Base-by-base conservation (phyloP, 2,797 vertebrate species). In the Nyctibius grandis region DNA sequence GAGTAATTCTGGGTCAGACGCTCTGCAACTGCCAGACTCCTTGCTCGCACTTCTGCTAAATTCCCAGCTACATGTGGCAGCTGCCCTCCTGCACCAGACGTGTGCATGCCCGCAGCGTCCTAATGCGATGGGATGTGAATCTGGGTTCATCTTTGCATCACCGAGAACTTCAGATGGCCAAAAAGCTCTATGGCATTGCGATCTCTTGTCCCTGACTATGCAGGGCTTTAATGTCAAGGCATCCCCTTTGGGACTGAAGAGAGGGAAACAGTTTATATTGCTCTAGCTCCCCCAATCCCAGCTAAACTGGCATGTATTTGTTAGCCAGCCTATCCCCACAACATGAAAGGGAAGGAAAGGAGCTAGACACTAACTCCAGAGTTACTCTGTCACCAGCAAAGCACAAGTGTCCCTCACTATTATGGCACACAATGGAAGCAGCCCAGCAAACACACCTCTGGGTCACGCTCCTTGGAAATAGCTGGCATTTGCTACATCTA, bases 61-160 rank as follows among this genome's bases (percentile, higher is more conserved):
- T 16, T 19, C 61, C 56, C 61, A 23, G 70, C 64, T 33, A 4
- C 18, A 3, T 3, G 15, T 3, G 12, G 56, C 56, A 77, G 36
- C 45, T 44, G 69, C 23, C 15, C 59, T 67, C 57, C 33, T 53
- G 53, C 57, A 11, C 15, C 53, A 53, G 28, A 25, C 21, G 20
- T 0, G 25, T 48, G 86, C 29, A 7, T 19, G 9, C 17, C 48
- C 15, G 1, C 48, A 26, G 59, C 0, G 0, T 5, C 47, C 63
- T 22, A 11, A 12, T 2, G 60, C 60, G 45, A 29, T 1, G 6
- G 1, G 36, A 18, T 13, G 44, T 1, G 33, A 47, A 21, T 3
- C 57, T 29, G 56, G 29, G 65, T 12, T 81, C 34, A 53, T 29
- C 44, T 70, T 13, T 90, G 57, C 63, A 38, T 10, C 73, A 53